These are phyloP conservation scores for Ormyrus thymus DNA, from an alignment of 2,888 invertebrate species.

Conservation along the genomic window DNA sequence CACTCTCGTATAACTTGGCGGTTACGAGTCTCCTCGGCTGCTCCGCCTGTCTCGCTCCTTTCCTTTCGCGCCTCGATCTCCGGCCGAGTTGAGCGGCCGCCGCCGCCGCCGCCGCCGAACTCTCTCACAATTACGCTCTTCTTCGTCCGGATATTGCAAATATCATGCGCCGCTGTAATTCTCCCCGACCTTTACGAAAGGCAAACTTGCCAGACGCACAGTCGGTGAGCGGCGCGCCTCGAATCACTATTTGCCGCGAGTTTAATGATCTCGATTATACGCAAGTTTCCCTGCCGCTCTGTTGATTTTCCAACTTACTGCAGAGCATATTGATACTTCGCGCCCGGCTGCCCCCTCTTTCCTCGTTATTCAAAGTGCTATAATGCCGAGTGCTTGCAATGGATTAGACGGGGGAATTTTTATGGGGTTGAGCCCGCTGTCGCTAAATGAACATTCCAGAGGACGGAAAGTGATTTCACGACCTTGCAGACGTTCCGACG, in stretches of 20 bases:
- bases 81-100: neutral
- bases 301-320: conserved; percentile 25
- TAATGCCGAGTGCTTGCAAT: no score
- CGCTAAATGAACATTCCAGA: no score
- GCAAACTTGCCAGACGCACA: conserved; percentile 12
- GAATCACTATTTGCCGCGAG: conserved; percentile 24
- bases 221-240: neutral
- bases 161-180: conserved; percentile 34
- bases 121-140: conserved; percentile 27
- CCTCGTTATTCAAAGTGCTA: no score
- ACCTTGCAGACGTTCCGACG: no score
- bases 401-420: no score
- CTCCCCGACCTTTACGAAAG: conserved; percentile 26
- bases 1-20: conserved; percentile 43
- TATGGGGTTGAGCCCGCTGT: no score
- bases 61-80: neutral
- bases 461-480: no score
- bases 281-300: neutral
- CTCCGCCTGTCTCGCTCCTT: no score
- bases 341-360: no score
- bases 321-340: neutral
- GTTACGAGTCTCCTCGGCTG: conserved; percentile 21
- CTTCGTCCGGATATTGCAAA: conserved; percentile 20
- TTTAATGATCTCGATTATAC: conserved; percentile 23
- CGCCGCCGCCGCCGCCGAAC: conserved; percentile 10